Conservation (phyloP, 2,113 vertebrate species). For the Cynopterus brachyotis region DNA sequence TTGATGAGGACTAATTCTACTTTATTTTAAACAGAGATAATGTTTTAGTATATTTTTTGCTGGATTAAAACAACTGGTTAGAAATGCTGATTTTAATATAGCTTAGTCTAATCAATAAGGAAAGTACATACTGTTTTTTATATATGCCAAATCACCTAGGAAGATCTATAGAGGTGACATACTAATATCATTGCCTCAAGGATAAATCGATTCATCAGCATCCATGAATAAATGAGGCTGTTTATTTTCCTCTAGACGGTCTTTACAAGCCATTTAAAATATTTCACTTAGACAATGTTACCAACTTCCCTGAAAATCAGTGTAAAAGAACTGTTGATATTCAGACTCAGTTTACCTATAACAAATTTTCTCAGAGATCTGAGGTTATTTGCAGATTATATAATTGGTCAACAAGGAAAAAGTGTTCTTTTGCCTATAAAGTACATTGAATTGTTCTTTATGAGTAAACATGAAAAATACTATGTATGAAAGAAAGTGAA, state of each 20-base stretch:
- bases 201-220: constrained; percentile 55
- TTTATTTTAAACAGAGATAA: not conserved
- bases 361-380: not conserved
- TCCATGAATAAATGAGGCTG: not conserved
- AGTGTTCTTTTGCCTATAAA: not conserved
- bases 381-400: not conserved
- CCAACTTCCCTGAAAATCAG: constrained; percentile 19
- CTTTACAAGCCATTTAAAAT: not conserved
- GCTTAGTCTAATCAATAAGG: not conserved
- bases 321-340: not conserved
- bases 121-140: not conserved
- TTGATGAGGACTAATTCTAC: not conserved
- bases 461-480: not conserved
- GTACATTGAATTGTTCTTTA: not conserved
- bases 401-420: not conserved
- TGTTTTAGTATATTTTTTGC: not conserved
- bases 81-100: constrained; percentile 35
- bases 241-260: constrained; percentile 48
- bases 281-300: not conserved
- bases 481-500: not conserved
- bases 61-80: constrained; percentile 47
- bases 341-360: constrained; percentile 18
- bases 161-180: constrained; percentile 42
- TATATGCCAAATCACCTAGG: not conserved
- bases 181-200: constrained; percentile 4